Evolutionary conservation across 2,113 vertebrate species (phyloP).

Genomic region (Puma concolor): DNA sequence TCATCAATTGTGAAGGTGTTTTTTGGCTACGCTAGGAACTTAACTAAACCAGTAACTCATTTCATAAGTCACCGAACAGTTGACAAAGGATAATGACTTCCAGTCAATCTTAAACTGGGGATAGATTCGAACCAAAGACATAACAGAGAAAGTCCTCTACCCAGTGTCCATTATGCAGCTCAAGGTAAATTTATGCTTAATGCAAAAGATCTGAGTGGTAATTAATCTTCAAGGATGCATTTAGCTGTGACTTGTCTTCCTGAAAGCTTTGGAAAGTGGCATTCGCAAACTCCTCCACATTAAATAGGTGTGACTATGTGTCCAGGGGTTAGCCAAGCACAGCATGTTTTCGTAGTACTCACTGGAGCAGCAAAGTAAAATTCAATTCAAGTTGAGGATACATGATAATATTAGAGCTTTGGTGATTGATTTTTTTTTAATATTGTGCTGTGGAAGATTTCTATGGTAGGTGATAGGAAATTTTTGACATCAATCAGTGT

Average conservation of each 20-base stretch:
- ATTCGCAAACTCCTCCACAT: background rate
- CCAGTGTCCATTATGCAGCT: conserved; percentile 8
- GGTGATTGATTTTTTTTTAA: background rate
- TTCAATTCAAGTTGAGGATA: background rate
- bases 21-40: background rate
- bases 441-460: background rate
- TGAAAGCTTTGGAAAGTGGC: conserved; percentile 28
- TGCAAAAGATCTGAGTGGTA: conserved; percentile 32
- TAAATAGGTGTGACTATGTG: conserved; percentile 36
- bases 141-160: conserved; percentile 38
- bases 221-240: conserved; percentile 65
- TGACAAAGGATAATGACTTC: conserved; percentile 74
- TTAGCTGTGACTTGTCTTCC: conserved; percentile 41
- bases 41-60: conserved; percentile 59
- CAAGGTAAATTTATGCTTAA: conserved; percentile 48
- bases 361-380: conserved; percentile 25
- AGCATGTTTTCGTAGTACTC: conserved; percentile 21
- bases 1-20: conserved; percentile 28
- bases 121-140: conserved; percentile 56
- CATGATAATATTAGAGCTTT: conserved; percentile 21
- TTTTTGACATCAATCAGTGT: background rate
- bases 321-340: conserved; percentile 15
- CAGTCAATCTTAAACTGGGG: conserved; percentile 26
- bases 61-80: conserved; percentile 51
- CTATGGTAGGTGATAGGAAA: background rate